Evolutionary conservation across 2,888 invertebrate species (phyloP).

Genomic region (Prosopocoilus inquinatus): DNA sequence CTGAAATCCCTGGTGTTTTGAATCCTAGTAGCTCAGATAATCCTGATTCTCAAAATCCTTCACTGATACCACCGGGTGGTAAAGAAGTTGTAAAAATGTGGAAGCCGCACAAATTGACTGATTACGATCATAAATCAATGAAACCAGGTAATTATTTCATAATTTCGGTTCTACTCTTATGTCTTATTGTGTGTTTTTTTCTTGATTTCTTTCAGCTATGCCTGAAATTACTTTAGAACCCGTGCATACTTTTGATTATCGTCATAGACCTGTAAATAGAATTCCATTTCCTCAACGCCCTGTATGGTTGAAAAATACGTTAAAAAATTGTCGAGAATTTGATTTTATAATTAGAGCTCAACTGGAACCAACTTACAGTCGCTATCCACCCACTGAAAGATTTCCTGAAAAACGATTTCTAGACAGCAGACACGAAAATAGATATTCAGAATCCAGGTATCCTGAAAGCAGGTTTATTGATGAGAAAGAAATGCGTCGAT

Average conservation of each 20-base stretch:
- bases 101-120: constrained; percentile 63
- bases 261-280: constrained; percentile 57
- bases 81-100: constrained; percentile 54
- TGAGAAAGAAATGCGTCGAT: neutral
- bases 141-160: constrained; percentile 37
- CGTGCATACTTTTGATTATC: constrained; percentile 69
- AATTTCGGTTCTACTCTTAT: constrained; percentile 14
- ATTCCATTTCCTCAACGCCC: constrained; percentile 50
- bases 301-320: constrained; percentile 41
- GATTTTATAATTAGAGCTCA: constrained; percentile 33
- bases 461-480: neutral
- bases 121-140: constrained; percentile 67
- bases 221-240: constrained; percentile 60
- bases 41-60: constrained; percentile 22
- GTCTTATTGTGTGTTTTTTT: constrained; percentile 3
- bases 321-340: constrained; percentile 45
- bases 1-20: no score
- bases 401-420: constrained; percentile 9
- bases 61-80: constrained; percentile 42
- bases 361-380: constrained; percentile 28
- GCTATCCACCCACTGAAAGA: constrained; percentile 1
- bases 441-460: neutral
- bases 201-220: constrained; percentile 40
- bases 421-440: constrained; percentile 8
- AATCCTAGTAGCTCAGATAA: constrained; percentile 10